Evolutionary conservation across 2,888 invertebrate genomes (phyloP).

Genomic region (Torymus auratus): DNA sequence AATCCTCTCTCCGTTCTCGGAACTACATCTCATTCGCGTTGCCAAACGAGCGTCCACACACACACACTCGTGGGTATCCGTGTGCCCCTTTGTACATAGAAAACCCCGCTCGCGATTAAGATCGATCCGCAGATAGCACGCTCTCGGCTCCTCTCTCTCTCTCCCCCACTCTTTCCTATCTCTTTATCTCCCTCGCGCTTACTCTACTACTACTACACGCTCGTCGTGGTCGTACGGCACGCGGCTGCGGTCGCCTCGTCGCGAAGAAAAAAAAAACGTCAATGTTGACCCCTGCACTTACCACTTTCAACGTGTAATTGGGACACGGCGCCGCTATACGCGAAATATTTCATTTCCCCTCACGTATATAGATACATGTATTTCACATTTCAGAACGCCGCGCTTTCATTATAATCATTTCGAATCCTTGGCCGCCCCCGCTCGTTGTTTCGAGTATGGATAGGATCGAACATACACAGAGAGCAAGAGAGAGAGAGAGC

Average conservation of each 20-base stretch:
- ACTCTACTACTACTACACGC: background rate
- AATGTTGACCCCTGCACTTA: slow-evolving; percentile 25
- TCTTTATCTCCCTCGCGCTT: slow-evolving; percentile 14
- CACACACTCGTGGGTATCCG: too few relatives aligned
- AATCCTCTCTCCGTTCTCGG: too few relatives aligned
- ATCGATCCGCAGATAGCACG: slow-evolving; percentile 38
- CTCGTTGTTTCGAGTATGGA: too few relatives aligned
- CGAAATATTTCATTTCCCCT: slow-evolving; percentile 23
- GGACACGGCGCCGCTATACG: slow-evolving; percentile 14
- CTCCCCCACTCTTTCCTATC: background rate
- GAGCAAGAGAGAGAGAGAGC: too few relatives aligned
- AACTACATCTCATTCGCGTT: too few relatives aligned
- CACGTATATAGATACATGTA: background rate
- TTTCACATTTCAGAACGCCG: background rate
- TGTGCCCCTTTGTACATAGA: too few relatives aligned
- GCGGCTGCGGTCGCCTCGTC: too few relatives aligned
- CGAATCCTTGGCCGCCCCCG: too few relatives aligned
- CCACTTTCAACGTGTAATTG: slow-evolving; percentile 45
- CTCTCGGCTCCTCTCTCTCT: background rate
- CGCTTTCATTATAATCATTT: background rate
- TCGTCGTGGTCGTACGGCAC: too few relatives aligned
- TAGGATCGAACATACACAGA: too few relatives aligned
- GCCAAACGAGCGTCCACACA: too few relatives aligned
- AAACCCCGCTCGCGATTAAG: slow-evolving; percentile 23
- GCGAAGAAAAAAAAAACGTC: slow-evolving; percentile 2